Percentiles rank a stretch among this genome's conserved stretches.
Evolutionary conservation across 2,797 vertebrate genomes (phyloP).

Genomic region (Semaprochilodus insignis): DNA sequence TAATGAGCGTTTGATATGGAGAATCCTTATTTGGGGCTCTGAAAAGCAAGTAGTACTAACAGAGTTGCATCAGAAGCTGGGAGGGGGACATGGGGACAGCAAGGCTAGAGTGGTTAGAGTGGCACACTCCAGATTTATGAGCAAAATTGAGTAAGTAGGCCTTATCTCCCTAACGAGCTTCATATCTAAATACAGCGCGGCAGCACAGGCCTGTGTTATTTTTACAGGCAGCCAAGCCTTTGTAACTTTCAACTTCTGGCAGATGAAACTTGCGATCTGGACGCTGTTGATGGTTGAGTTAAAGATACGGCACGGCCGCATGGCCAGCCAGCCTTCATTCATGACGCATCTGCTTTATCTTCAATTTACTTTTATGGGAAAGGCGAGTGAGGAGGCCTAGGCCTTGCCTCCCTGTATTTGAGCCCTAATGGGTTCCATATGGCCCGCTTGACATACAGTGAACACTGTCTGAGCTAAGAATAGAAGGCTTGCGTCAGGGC

Average conservation of each 20-base stretch:
- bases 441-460: slow-evolving; percentile 78
- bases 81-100: neutral
- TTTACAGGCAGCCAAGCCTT: slow-evolving; percentile 18
- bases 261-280: slow-evolving; percentile 28
- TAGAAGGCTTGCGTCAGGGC: slow-evolving; percentile 80
- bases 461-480: slow-evolving; percentile 77
- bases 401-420: slow-evolving; percentile 71
- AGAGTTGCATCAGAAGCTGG: neutral
- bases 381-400: slow-evolving; percentile 60
- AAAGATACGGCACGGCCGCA: slow-evolving; percentile 12
- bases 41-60: neutral
- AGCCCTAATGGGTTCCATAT: slow-evolving; percentile 86
- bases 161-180: slow-evolving; percentile 13
- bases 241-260: slow-evolving; percentile 25
- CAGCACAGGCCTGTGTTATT: slow-evolving; percentile 26
- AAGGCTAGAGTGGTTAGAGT: neutral
- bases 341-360: slow-evolving; percentile 68
- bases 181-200: slow-evolving; percentile 24
- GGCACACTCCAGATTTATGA: slow-evolving; percentile 6
- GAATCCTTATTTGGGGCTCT: neutral
- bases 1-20: no score
- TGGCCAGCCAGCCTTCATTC: slow-evolving; percentile 54
- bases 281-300: neutral
- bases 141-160: slow-evolving; percentile 12
- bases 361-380: slow-evolving; percentile 68